Evolutionary conservation across 2,888 invertebrate species (phyloP).

Genomic region (Sipha maydis): DNA sequence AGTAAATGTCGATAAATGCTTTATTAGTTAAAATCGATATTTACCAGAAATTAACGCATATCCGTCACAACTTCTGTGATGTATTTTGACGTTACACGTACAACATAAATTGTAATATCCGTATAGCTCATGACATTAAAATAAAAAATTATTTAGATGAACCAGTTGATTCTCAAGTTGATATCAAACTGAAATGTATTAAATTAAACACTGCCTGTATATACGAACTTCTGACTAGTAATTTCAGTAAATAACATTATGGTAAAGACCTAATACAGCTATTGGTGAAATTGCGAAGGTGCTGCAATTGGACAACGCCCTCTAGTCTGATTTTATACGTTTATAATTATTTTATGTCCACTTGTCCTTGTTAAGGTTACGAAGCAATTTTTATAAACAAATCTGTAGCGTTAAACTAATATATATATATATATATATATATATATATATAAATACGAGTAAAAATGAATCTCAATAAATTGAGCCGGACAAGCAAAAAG

Average conservation of each 20-base stretch:
- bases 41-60: no score
- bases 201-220: background rate
- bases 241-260: constrained; percentile 12
- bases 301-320: constrained; percentile 30
- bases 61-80: no score
- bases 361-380: background rate
- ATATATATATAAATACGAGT: background rate
- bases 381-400: background rate
- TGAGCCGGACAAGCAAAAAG: background rate
- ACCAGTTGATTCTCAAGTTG: background rate
- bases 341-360: background rate
- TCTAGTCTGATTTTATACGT: background rate
- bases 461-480: background rate
- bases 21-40: no score
- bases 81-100: no score
- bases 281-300: constrained; percentile 22
- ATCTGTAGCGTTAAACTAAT: background rate
- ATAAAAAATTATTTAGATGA: background rate
- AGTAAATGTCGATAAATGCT: no score
- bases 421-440: no score
- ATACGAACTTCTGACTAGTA: background rate
- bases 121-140: background rate
- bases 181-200: background rate
- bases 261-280: background rate
- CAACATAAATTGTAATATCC: background rate